A percentile compares a stretch with the other conserved stretches of the same genome.
phyloP scores from a whole-genome alignment of 2,113 vertebrate species.

The Morone chrysops region DNA sequence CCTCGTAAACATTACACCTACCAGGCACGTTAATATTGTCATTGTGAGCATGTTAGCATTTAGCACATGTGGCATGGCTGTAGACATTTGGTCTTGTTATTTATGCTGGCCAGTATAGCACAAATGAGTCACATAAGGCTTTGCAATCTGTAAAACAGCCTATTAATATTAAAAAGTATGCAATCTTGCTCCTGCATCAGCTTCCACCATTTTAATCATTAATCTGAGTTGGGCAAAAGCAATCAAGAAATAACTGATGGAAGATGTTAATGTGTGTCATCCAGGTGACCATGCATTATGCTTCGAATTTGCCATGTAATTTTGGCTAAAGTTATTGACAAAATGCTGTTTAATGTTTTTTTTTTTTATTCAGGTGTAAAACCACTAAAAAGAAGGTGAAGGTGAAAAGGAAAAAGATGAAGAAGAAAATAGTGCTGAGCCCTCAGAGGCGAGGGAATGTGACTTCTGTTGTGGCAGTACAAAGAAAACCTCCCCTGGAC shows the following conservation, averaged over 20 bases:
- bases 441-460: conserved; percentile 66
- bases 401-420: conserved; percentile 69
- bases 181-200: background rate
- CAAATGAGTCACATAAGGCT: background rate
- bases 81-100: background rate
- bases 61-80: background rate
- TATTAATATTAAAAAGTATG: background rate
- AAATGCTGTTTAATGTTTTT: background rate
- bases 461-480: conserved; percentile 47
- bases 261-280: too few relatives aligned
- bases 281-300: too few relatives aligned
- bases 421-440: conserved; percentile 64
- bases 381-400: conserved; percentile 77
- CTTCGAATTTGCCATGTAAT: background rate
- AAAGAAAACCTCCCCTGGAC: conserved; percentile 55
- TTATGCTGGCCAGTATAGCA: background rate
- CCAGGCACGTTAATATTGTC: background rate
- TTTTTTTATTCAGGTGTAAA: conserved; percentile 73
- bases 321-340: background rate
- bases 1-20: too few relatives aligned
- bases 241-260: background rate
- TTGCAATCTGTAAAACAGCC: background rate
- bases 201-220: background rate
- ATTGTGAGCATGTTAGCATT: background rate
- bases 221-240: background rate